phyloP scores from a whole-genome alignment of 2,113 vertebrate genomes.

The Pterocles burchelli region DNA sequence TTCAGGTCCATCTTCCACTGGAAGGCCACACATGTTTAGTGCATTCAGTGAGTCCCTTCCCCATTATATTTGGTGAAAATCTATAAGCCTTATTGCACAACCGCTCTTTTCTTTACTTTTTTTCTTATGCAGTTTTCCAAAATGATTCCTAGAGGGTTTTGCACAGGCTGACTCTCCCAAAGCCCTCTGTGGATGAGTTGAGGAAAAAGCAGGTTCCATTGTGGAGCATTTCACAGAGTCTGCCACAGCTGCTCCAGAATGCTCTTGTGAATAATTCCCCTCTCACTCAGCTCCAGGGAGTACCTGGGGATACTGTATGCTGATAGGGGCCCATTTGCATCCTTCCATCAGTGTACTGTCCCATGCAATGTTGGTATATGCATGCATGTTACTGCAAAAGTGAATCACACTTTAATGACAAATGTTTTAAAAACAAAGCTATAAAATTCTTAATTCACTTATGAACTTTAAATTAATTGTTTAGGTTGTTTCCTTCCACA shows the following conservation, averaged over 20 bases:
- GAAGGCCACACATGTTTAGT: neutral
- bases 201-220: neutral
- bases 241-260: neutral
- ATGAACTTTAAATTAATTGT: conserved; percentile 35
- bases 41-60: neutral
- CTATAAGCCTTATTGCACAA: neutral
- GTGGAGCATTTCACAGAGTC: neutral
- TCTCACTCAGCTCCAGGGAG: neutral
- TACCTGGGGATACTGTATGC: neutral
- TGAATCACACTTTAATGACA: neutral
- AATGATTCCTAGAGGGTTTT: neutral
- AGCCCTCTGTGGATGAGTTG: neutral
- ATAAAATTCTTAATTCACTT: neutral
- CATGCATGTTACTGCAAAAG: neutral
- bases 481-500: conserved; percentile 43
- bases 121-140: neutral
- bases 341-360: neutral
- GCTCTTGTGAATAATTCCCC: neutral
- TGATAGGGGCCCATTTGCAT: neutral
- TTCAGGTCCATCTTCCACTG: neutral
- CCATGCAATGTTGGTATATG: neutral
- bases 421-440: conserved; percentile 4
- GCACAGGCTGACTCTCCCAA: neutral
- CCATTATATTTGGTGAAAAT: neutral
- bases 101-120: neutral